These are phyloP conservation scores for Venturia canescens DNA, from an alignment of 1,140 invertebrate genomes.

Conservation along the genomic window DNA sequence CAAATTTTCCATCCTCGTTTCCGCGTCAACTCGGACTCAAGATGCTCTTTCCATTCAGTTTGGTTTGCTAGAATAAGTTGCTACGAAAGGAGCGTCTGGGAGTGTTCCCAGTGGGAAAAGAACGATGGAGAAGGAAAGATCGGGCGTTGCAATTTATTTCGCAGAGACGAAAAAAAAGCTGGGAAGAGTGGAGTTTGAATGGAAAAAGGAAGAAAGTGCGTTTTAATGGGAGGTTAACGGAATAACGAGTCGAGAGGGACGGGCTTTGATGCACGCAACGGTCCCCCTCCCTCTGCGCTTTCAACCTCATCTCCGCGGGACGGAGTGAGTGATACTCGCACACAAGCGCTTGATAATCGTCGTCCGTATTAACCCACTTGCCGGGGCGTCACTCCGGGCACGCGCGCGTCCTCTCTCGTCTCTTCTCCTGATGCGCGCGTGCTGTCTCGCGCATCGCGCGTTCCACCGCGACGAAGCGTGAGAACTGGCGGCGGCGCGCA, in stretches of 20 bases:
- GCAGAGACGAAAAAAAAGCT: too few relatives aligned
- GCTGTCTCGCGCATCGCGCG: background rate
- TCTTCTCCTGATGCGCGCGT: constrained; percentile 33
- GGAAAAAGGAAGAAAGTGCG: background rate
- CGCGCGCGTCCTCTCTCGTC: constrained; percentile 49
- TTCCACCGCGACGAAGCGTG: background rate
- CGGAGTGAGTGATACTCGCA: constrained; percentile 43
- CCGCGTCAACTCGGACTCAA: too few relatives aligned
- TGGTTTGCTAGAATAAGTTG: too few relatives aligned
- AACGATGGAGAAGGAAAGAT: too few relatives aligned
- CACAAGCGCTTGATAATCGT: constrained; percentile 58
- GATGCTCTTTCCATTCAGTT: too few relatives aligned
- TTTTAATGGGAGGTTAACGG: constrained; percentile 17
- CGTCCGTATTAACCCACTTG: constrained; percentile 64
- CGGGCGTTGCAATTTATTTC: too few relatives aligned
- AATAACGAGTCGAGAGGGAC: constrained; percentile 16
- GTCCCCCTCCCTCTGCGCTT: background rate
- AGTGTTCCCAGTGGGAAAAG: too few relatives aligned
- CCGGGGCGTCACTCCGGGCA: constrained; percentile 65
- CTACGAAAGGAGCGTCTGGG: too few relatives aligned
- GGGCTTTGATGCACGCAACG: constrained; percentile 25
- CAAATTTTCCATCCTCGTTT: too few relatives aligned
- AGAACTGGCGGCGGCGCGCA: background rate
- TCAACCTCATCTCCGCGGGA: background rate
- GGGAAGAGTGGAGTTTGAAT: too few relatives aligned